Evolutionary conservation across 1,140 invertebrate species (phyloP).

Genomic region (Calycopis cecrops): DNA sequence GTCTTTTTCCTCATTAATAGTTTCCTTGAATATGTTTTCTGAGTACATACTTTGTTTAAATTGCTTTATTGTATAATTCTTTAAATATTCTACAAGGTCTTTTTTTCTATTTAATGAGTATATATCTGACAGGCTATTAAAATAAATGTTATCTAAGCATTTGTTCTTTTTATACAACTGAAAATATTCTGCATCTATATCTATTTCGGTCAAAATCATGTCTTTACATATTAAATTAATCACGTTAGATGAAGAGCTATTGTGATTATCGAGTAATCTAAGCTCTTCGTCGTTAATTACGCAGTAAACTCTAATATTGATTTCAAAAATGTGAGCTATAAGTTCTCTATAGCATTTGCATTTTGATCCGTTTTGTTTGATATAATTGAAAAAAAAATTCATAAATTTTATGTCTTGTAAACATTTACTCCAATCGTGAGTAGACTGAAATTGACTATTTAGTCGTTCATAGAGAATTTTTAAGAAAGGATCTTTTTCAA

Average conservation of each 20-base stretch:
- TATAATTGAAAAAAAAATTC: not conserved
- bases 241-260: constrained; percentile 3
- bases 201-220: constrained; percentile 8
- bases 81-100: constrained; percentile 10
- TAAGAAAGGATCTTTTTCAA: constrained; percentile 11
- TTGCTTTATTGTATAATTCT: constrained; percentile 1
- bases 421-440: constrained; percentile 9
- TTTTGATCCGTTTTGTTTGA: constrained; percentile 1
- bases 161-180: constrained; percentile 2
- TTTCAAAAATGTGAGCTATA: constrained; percentile 17
- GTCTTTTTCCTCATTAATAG: constrained; percentile 1
- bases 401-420: constrained; percentile 8
- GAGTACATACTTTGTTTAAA: not conserved
- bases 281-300: not conserved
- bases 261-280: constrained; percentile 1
- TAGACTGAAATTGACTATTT: constrained; percentile 1
- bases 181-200: constrained; percentile 11
- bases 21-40: not conserved
- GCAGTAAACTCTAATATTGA: constrained; percentile 13
- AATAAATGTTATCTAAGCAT: constrained; percentile 6
- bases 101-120: constrained; percentile 9
- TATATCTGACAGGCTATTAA: constrained; percentile 9
- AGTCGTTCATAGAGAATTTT: constrained; percentile 16
- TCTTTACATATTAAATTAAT: constrained; percentile 10
- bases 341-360: constrained; percentile 15